Percentiles rank a stretch among this genome's conserved stretches.
Evolutionary conservation across 2,113 vertebrate genomes (phyloP).

Genomic region (Charadrius vociferus): DNA sequence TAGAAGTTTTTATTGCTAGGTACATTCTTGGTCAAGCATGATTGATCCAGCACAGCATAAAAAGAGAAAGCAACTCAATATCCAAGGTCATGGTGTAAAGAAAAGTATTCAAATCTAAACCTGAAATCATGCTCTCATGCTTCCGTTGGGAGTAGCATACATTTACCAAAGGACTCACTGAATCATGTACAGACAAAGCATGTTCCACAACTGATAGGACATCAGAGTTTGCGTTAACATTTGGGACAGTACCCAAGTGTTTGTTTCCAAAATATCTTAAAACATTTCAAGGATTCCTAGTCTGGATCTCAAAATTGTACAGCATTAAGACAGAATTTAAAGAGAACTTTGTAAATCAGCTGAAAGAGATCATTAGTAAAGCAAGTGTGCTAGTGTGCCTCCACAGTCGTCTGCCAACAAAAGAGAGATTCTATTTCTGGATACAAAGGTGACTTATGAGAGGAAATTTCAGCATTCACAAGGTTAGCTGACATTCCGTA

Average conservation of each 20-base stretch:
- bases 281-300: neutral
- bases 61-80: neutral
- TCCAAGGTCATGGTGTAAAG: neutral
- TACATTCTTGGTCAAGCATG: neutral
- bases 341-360: neutral
- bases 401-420: neutral
- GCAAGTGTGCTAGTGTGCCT: neutral
- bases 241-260: neutral
- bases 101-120: neutral
- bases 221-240: neutral
- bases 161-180: neutral
- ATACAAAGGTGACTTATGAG: neutral
- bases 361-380: neutral
- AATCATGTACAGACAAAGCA: neutral
- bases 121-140: neutral
- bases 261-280: neutral
- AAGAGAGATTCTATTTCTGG: neutral
- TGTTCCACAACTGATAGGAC: neutral
- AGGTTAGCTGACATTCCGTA: neutral
- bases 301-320: neutral
- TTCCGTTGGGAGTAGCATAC: neutral
- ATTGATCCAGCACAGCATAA: neutral
- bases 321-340: neutral
- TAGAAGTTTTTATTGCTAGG: neutral
- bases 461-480: neutral